Evolutionary conservation across 2,113 vertebrate species (phyloP).

Genomic region (Sander lucioperca): DNA sequence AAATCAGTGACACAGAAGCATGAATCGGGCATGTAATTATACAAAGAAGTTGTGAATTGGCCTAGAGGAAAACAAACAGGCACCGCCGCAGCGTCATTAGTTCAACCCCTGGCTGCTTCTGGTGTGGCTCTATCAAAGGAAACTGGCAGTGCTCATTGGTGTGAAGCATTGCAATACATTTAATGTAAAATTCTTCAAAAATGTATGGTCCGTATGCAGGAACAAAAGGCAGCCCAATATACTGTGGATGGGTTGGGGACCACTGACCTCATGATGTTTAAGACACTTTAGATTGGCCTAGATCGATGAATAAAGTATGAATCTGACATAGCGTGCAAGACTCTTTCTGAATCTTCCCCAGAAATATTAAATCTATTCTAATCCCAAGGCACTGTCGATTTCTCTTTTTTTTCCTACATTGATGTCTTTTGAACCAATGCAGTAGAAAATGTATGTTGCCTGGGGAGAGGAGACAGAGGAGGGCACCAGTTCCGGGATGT

Average conservation of each 20-base stretch:
- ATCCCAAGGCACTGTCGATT: constrained; percentile 42
- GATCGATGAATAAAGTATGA: constrained; percentile 56
- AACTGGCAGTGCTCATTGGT: constrained; percentile 13
- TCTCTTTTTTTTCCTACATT: constrained; percentile 38
- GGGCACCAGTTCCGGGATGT: constrained; percentile 45
- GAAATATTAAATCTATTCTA: constrained; percentile 65
- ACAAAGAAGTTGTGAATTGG: constrained; percentile 44
- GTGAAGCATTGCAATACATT: constrained; percentile 31
- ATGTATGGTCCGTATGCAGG: constrained; percentile 4
- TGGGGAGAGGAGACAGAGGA: constrained; percentile 47
- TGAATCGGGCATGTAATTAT: constrained; percentile 51
- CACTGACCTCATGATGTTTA: constrained; percentile 42
- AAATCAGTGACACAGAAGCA: constrained; percentile 53
- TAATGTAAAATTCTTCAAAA: constrained; percentile 25
- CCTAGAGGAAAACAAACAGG: neutral
- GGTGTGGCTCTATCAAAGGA: constrained; percentile 32
- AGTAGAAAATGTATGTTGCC: constrained; percentile 47
- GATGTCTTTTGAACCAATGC: constrained; percentile 59
- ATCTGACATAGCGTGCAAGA: constrained; percentile 49
- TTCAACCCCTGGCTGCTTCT: constrained; percentile 9
- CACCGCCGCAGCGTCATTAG: constrained; percentile 2
- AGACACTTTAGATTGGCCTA: constrained; percentile 40
- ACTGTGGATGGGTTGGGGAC: constrained; percentile 22
- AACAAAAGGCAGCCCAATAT: constrained; percentile 19
- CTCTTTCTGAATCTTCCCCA: constrained; percentile 42